Evolutionary conservation across 2,113 vertebrate genomes (phyloP).

Genomic region (Aptenodytes forsteri): DNA sequence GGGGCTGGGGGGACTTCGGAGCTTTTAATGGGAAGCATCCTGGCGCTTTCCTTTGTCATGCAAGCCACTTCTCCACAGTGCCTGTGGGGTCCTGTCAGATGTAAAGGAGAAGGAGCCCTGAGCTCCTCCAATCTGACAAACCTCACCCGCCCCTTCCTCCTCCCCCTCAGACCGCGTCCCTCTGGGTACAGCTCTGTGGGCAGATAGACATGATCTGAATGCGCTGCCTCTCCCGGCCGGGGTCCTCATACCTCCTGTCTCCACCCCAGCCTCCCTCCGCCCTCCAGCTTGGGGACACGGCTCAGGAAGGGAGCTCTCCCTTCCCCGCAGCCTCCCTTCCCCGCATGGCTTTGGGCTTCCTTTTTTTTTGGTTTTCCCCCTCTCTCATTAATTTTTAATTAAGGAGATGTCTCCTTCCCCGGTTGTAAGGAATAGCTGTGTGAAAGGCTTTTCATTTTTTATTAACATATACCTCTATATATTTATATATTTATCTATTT

Average conservation of each 20-base stretch:
- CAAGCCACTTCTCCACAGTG: not conserved
- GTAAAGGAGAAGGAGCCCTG: slow-evolving; percentile 9
- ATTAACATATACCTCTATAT: slow-evolving; percentile 7
- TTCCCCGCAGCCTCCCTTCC: slow-evolving; percentile 35
- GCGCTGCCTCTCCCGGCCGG: not conserved
- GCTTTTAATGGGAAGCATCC: slow-evolving; percentile 31
- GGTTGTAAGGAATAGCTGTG: slow-evolving; percentile 57
- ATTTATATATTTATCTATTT: slow-evolving; percentile 36
- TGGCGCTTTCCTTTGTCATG: slow-evolving; percentile 21
- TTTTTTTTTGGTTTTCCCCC: not conserved
- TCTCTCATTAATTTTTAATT: slow-evolving; percentile 73
- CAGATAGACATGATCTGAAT: slow-evolving; percentile 58
- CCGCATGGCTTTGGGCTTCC: slow-evolving; percentile 12
- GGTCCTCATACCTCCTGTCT: slow-evolving; percentile 8
- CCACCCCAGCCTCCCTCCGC: not conserved
- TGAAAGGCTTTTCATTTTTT: slow-evolving; percentile 68
- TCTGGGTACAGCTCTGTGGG: slow-evolving; percentile 17
- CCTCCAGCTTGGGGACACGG: not conserved
- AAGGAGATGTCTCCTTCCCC: slow-evolving; percentile 54
- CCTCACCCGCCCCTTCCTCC: slow-evolving; percentile 45
- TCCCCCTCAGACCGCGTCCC: slow-evolving; percentile 18
- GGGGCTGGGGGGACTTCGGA: not conserved
- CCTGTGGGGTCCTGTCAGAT: slow-evolving; percentile 47
- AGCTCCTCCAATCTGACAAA: slow-evolving; percentile 36
- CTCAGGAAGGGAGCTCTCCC: slow-evolving; percentile 21